Conservation (phyloP, 2,797 vertebrate species). For the Staurois parvus region DNA sequence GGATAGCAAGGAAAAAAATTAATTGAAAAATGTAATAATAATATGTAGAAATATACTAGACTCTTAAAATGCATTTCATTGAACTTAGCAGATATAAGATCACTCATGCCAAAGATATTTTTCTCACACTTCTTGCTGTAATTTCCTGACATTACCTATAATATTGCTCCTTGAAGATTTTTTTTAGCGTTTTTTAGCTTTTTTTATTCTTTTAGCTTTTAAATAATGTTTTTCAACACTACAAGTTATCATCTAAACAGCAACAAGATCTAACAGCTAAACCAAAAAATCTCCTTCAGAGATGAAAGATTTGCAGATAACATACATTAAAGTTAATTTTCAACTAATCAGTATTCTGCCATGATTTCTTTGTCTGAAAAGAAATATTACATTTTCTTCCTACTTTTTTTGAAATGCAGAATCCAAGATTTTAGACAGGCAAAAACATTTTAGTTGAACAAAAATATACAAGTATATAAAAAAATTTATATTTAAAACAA, state of each 20-base stretch:
- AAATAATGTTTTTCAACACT: slow-evolving; percentile 49
- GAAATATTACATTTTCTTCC: neutral
- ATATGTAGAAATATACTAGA: neutral
- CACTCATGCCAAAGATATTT: slow-evolving; percentile 30
- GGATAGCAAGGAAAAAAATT: neutral
- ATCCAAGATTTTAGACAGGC: no score
- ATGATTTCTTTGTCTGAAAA: neutral
- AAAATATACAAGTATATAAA: no score
- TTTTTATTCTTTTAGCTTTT: slow-evolving; percentile 34
- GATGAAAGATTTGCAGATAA: slow-evolving; percentile 43
- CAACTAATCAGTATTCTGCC: neutral
- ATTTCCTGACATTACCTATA: slow-evolving; percentile 52
- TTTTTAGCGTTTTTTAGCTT: slow-evolving; percentile 27
- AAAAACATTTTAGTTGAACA: no score
- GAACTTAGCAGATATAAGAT: slow-evolving; percentile 48
- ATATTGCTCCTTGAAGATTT: slow-evolving; percentile 51
- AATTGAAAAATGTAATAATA: slow-evolving; percentile 5
- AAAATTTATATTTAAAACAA: no score
- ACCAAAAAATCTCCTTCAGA: slow-evolving; percentile 2
- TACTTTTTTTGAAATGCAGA: no score
- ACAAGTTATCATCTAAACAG: slow-evolving; percentile 30
- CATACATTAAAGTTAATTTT: slow-evolving; percentile 35
- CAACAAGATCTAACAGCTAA: slow-evolving; percentile 44
- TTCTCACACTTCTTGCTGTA: slow-evolving; percentile 19
- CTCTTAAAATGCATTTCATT: slow-evolving; percentile 16